These are phyloP conservation scores for Ictalurus punctatus DNA, from an alignment of 2,113 vertebrate species.

Conservation along the genomic window DNA sequence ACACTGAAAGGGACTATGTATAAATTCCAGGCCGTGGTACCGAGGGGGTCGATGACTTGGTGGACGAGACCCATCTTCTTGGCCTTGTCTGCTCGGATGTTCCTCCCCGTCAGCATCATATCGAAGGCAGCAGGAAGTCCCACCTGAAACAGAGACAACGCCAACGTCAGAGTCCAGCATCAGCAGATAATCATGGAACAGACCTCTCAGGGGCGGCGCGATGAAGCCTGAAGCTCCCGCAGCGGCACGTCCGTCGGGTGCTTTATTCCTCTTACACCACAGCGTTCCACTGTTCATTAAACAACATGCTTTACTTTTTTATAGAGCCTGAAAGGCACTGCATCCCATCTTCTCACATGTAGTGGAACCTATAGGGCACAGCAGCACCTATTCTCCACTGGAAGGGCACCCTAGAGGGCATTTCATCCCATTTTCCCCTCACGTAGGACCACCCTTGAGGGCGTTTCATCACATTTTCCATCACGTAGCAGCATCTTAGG, in stretches of 20 bases:
- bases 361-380: background rate
- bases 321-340: background rate
- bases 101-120: slow-evolving; percentile 88
- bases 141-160: slow-evolving; percentile 66
- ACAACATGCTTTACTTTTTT: background rate
- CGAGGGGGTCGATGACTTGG: slow-evolving; percentile 84
- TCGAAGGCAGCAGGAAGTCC: slow-evolving; percentile 82
- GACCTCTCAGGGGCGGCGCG: background rate
- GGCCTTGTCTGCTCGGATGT: slow-evolving; percentile 81
- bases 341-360: background rate
- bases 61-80: slow-evolving; percentile 85
- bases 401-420: background rate
- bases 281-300: background rate
- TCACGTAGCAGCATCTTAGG: background rate
- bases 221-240: background rate
- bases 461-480: background rate
- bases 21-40: slow-evolving; percentile 65
- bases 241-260: background rate
- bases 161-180: background rate
- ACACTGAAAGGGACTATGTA: background rate
- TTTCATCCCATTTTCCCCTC: background rate
- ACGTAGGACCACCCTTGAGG: background rate
- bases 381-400: background rate
- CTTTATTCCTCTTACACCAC: background rate
- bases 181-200: background rate